Evolutionary conservation across 2,113 vertebrate species (phyloP).

Genomic region (Tenebrosternarchus preto): DNA sequence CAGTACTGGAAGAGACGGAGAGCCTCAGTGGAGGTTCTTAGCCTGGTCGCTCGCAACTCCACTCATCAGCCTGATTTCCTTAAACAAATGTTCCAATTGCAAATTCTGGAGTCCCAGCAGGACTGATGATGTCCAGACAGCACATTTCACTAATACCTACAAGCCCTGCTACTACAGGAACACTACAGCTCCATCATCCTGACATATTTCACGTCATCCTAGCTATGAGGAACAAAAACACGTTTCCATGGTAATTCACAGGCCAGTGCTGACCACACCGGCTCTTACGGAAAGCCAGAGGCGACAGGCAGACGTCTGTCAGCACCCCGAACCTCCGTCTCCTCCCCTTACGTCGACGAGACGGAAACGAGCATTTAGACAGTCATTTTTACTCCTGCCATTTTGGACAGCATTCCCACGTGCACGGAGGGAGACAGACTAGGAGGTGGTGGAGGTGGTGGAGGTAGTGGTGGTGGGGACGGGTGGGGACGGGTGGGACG

Average conservation of each 20-base stretch:
- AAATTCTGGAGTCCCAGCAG: constrained; percentile 19
- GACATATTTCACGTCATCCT: constrained; percentile 14
- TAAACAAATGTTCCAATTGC: constrained; percentile 43
- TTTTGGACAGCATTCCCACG: neutral
- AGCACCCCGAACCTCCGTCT: neutral
- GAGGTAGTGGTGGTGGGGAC: too few species aligned
- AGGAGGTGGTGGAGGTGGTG: neutral
- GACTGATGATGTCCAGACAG: neutral
- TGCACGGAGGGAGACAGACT: constrained; percentile 13
- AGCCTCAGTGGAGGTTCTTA: too few species aligned
- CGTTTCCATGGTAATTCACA: constrained; percentile 11
- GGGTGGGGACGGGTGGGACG: too few species aligned
- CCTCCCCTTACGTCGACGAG: neutral
- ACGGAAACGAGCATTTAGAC: neutral
- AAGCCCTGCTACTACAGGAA: neutral
- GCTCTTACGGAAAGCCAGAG: too few species aligned
- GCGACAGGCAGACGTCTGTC: neutral
- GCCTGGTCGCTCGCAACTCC: neutral
- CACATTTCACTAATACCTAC: constrained; percentile 24
- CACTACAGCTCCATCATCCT: neutral
- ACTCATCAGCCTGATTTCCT: constrained; percentile 39
- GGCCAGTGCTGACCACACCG: too few species aligned
- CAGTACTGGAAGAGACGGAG: too few species aligned
- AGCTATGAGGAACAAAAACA: neutral
- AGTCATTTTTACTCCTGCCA: neutral